Conservation (phyloP, 2,797 vertebrate genomes). For the Danio jaintianensis region DNA sequence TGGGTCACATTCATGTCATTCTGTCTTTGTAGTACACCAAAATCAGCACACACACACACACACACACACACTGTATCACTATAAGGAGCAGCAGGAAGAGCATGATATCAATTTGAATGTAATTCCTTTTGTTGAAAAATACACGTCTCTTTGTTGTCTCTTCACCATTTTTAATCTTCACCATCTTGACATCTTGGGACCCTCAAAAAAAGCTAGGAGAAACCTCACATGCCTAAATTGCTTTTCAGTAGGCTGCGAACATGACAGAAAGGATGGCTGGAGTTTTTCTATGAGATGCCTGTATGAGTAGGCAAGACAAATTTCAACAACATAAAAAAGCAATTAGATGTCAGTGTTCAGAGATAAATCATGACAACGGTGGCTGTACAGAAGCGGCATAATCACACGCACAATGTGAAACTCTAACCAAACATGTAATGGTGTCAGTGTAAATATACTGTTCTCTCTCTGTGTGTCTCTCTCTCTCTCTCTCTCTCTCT, state of each 20-base stretch:
- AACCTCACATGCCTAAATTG: slow-evolving; percentile 33
- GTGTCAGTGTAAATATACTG: slow-evolving; percentile 11
- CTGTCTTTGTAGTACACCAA: too few relatives aligned
- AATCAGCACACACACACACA: too few relatives aligned
- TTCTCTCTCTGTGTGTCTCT: not conserved
- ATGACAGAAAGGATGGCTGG: not conserved
- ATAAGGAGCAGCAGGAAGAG: not conserved
- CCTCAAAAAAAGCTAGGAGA: slow-evolving; percentile 2
- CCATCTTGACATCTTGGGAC: not conserved
- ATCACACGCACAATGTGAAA: slow-evolving; percentile 6
- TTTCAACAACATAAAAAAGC: slow-evolving; percentile 31
- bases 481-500: too few relatives aligned
- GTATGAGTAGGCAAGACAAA: slow-evolving; percentile 16
- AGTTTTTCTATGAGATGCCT: slow-evolving; percentile 33
- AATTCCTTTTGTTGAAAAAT: not conserved
- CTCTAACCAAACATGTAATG: slow-evolving; percentile 20
- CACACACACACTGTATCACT: not conserved
- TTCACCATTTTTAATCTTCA: not conserved
- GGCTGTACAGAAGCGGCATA: slow-evolving; percentile 20
- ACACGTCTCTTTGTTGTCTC: not conserved
- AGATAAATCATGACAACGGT: slow-evolving; percentile 31
- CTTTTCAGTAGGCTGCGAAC: slow-evolving; percentile 38
- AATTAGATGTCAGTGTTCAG: slow-evolving; percentile 26
- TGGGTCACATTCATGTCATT: too few relatives aligned
- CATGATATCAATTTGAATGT: not conserved